A percentile compares a stretch with the other conserved stretches of the same genome.
Evolutionary conservation across 2,113 vertebrate species (phyloP).

Genomic region (Xiphophorus hellerii): DNA sequence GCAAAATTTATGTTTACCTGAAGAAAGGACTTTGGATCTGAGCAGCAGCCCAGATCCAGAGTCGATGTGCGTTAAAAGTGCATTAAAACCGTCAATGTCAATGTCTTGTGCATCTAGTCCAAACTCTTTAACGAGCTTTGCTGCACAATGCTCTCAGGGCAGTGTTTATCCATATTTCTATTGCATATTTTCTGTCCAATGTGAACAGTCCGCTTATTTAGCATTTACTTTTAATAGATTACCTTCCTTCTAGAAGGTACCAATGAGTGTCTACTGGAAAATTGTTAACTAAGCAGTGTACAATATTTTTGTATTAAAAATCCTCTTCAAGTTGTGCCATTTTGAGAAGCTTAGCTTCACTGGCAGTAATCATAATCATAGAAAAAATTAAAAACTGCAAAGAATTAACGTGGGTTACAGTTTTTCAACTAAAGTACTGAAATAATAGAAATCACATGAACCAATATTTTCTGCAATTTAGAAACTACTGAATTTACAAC

Average conservation of each 20-base stretch:
- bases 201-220: neutral
- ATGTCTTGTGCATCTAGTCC: no score
- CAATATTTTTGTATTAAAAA: neutral
- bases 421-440: neutral
- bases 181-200: no score
- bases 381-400: neutral
- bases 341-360: neutral
- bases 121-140: no score
- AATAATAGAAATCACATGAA: neutral
- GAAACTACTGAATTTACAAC: neutral
- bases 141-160: no score
- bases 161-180: no score
- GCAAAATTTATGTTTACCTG: no score
- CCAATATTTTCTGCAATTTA: neutral
- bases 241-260: neutral
- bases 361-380: neutral
- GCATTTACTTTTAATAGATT: neutral
- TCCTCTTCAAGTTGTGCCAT: neutral
- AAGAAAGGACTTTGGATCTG: no score
- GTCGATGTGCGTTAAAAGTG: no score
- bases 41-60: no score
- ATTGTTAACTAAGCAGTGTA: no score
- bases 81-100: no score
- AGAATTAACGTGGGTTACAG: neutral
- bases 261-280: no score